Percentiles rank a stretch among this genome's conserved stretches.
phyloP scores from a whole-genome alignment of 2,113 vertebrate genomes.

The Cryptotis parvus region DNA sequence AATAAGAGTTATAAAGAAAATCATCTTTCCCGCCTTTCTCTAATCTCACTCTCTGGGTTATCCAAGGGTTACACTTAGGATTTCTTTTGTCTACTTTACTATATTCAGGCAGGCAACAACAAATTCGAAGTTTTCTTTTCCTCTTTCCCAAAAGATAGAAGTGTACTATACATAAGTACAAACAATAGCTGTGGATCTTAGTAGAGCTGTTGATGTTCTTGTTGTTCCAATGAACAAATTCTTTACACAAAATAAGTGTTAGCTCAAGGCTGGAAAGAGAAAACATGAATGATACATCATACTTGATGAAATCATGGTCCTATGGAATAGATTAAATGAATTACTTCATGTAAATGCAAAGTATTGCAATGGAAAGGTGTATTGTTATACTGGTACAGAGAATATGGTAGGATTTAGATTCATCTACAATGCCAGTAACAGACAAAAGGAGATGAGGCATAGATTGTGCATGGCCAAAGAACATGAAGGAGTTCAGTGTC shows the following conservation, averaged over 20 bases:
- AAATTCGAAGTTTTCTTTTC: background rate
- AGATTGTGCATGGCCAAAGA: background rate
- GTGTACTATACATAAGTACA: background rate
- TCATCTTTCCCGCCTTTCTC: background rate
- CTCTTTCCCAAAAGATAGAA: background rate
- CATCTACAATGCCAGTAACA: background rate
- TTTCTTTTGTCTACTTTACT: background rate
- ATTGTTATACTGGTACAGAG: background rate
- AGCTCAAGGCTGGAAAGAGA: background rate
- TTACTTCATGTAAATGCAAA: background rate
- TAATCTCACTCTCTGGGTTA: background rate
- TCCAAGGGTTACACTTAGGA: background rate
- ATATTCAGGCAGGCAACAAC: background rate
- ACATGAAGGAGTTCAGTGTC: background rate
- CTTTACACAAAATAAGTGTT: conserved; percentile 33
- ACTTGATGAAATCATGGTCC: background rate
- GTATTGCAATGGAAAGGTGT: background rate
- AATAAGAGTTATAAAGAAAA: conserved; percentile 48
- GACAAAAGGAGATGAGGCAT: background rate
- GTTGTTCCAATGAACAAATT: background rate
- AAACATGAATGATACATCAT: background rate
- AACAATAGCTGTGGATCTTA: background rate
- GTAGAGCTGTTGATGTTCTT: background rate
- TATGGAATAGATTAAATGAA: background rate
- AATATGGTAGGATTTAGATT: background rate